Evolutionary conservation across 2,797 vertebrate genomes (phyloP).

Genomic region (Anniella stebbinsi): DNA sequence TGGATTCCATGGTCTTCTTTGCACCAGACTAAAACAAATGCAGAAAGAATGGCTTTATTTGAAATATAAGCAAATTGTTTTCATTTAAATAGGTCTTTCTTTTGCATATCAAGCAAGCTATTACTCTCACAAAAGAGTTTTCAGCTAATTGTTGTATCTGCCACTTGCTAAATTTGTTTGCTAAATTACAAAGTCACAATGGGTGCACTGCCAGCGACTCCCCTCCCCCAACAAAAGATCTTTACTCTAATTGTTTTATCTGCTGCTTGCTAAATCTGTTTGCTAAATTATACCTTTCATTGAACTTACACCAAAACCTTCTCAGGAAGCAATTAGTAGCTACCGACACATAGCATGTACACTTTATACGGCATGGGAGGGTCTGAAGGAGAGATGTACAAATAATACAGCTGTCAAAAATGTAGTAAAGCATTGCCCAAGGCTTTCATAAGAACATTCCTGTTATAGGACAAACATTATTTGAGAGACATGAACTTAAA

Average conservation of each 20-base stretch:
- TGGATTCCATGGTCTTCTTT: neutral
- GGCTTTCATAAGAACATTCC: constrained; percentile 34
- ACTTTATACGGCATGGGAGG: constrained; percentile 27
- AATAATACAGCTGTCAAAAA: constrained; percentile 42
- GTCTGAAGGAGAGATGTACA: constrained; percentile 45
- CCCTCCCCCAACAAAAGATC: constrained; percentile 66
- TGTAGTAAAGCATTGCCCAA: fast-evolving
- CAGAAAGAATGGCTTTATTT: neutral
- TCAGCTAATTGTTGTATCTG: constrained; percentile 74
- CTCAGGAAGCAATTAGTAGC: constrained; percentile 72
- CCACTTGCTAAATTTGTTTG: constrained; percentile 75
- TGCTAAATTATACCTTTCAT: constrained; percentile 78
- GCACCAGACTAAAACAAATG: neutral
- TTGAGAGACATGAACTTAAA: constrained; percentile 39
- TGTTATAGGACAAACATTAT: constrained; percentile 7
- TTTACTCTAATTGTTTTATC: constrained; percentile 79
- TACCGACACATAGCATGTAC: constrained; percentile 60
- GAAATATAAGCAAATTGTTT: constrained; percentile 62
- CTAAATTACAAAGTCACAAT: constrained; percentile 74
- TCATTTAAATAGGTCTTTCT: constrained; percentile 65
- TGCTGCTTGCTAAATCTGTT: constrained; percentile 75
- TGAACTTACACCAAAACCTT: constrained; percentile 72
- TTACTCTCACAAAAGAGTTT: constrained; percentile 72
- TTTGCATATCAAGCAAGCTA: constrained; percentile 61
- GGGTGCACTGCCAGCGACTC: constrained; percentile 60